phyloP scores from a whole-genome alignment of 1,140 invertebrate species.

The Drosophila ironensis region DNA sequence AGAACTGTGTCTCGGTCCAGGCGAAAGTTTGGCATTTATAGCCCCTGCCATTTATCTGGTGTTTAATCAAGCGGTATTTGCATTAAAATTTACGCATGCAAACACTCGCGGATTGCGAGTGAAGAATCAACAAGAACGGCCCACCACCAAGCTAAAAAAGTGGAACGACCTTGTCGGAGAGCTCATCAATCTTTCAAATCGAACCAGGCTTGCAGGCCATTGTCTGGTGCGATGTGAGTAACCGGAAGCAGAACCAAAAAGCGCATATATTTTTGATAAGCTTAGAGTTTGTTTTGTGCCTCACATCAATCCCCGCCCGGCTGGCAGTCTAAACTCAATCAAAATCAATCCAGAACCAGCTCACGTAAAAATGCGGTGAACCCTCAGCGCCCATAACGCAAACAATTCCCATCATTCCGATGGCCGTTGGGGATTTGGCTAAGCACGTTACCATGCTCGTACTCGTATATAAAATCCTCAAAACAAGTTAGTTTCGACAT shows the following conservation, averaged over 20 bases:
- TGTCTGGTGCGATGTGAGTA: slow-evolving; percentile 46
- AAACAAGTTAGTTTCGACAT: slow-evolving; percentile 33
- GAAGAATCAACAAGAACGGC: slow-evolving; percentile 27
- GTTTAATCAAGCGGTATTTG: slow-evolving; percentile 28
- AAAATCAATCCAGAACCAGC: neutral
- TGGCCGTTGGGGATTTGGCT: slow-evolving; percentile 37
- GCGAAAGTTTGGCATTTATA: slow-evolving; percentile 43
- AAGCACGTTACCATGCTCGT: slow-evolving; percentile 3
- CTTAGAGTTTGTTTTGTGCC: slow-evolving; percentile 25
- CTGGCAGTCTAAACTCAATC: neutral
- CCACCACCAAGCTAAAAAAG: slow-evolving; percentile 15
- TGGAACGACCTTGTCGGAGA: slow-evolving; percentile 40
- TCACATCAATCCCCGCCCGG: no score
- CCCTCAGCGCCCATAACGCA: neutral
- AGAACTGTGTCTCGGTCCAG: slow-evolving; percentile 26
- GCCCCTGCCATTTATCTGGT: slow-evolving; percentile 35
- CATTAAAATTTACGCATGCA: slow-evolving; percentile 29
- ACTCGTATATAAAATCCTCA: slow-evolving; percentile 22
- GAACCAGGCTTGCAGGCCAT: slow-evolving; percentile 15
- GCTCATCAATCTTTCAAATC: slow-evolving; percentile 47
- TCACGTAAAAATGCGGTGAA: slow-evolving; percentile 1
- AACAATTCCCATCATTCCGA: slow-evolving; percentile 39
- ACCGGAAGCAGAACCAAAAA: slow-evolving; percentile 10
- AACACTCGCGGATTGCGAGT: slow-evolving; percentile 18
- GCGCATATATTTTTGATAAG: slow-evolving; percentile 13